A percentile compares a stretch with the other conserved stretches of the same genome.
Conservation (phyloP, 2,888 invertebrate species). For the Phengaris alcon region DNA sequence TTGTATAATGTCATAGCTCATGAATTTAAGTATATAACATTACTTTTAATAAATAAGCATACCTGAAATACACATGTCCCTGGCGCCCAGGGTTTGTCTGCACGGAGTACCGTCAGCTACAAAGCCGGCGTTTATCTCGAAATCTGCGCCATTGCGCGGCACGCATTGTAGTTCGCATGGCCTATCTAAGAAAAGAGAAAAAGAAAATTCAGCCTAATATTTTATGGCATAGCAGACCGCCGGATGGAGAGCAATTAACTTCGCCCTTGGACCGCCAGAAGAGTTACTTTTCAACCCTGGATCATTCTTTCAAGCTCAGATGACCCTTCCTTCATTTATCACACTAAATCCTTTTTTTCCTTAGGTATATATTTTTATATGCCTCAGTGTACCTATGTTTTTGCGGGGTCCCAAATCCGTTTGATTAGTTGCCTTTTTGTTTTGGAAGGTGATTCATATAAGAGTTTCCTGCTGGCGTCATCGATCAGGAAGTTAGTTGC, state of each 20-base stretch:
- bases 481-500: slow-evolving; percentile 23
- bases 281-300: no score
- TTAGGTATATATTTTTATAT: no score
- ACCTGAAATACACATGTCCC: slow-evolving; percentile 89
- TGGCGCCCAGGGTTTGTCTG: slow-evolving; percentile 83
- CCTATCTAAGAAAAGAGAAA: slow-evolving; percentile 72
- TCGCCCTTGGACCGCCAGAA: no score
- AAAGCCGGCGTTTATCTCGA: slow-evolving; percentile 85
- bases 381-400: neutral
- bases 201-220: no score
- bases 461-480: slow-evolving; percentile 23
- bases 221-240: no score
- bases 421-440: neutral
- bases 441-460: slow-evolving; percentile 9
- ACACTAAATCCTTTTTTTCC: no score
- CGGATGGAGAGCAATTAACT: no score
- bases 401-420: neutral
- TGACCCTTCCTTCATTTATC: no score
- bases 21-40: no score
- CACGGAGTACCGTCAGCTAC: slow-evolving; percentile 93
- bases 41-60: no score
- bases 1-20: no score
- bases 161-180: slow-evolving; percentile 91
- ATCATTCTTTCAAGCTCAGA: no score
- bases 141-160: slow-evolving; percentile 84